A percentile compares a stretch with the other conserved stretches of the same genome.
These are phyloP conservation scores for Danio aesculapii DNA, from an alignment of 2,797 vertebrate genomes.

Conservation along the genomic window DNA sequence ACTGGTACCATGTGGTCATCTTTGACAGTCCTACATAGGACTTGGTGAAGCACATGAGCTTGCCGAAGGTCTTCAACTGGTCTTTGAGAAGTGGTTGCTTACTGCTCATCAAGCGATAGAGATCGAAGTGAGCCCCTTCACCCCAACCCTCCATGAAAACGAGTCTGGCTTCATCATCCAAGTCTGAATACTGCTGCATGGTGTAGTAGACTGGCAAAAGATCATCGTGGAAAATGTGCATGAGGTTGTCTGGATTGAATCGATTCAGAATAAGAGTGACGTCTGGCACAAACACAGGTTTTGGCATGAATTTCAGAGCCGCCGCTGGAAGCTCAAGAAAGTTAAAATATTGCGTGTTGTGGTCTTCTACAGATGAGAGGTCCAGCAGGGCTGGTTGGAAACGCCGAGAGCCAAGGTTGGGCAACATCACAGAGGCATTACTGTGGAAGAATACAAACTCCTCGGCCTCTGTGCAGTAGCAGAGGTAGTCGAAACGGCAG, in stretches of 20 bases:
- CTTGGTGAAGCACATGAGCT: slow-evolving; percentile 95
- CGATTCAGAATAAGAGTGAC: slow-evolving; percentile 92
- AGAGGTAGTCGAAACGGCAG: slow-evolving; percentile 96
- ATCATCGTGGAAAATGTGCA: slow-evolving; percentile 98
- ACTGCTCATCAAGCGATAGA: slow-evolving; percentile 92
- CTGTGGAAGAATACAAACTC: slow-evolving; percentile 98
- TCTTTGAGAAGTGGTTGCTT: slow-evolving; percentile 93
- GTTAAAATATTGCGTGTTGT: slow-evolving; percentile 98
- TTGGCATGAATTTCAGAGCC: slow-evolving; percentile 93
- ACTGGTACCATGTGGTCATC: slow-evolving; percentile 98
- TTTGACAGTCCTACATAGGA: slow-evolving; percentile 95
- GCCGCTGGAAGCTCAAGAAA: slow-evolving; percentile 94
- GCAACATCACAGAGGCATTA: slow-evolving; percentile 93
- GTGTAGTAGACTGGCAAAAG: slow-evolving; percentile 95
- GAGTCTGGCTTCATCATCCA: slow-evolving; percentile 87
- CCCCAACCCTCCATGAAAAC: slow-evolving; percentile 98
- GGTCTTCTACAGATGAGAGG: slow-evolving; percentile 96
- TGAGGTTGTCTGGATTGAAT: slow-evolving; percentile 97
- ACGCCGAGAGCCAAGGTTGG: slow-evolving; percentile 92
- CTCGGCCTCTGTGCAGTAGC: slow-evolving; percentile 92
- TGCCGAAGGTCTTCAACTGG: slow-evolving; percentile 91
- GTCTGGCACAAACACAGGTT: slow-evolving; percentile 95
- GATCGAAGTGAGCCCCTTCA: slow-evolving; percentile 92
- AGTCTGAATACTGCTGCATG: slow-evolving; percentile 93
- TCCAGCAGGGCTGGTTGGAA: slow-evolving; percentile 97